Evolutionary conservation across 1,140 invertebrate species (phyloP).

Genomic region (Potamilus streckersoni): DNA sequence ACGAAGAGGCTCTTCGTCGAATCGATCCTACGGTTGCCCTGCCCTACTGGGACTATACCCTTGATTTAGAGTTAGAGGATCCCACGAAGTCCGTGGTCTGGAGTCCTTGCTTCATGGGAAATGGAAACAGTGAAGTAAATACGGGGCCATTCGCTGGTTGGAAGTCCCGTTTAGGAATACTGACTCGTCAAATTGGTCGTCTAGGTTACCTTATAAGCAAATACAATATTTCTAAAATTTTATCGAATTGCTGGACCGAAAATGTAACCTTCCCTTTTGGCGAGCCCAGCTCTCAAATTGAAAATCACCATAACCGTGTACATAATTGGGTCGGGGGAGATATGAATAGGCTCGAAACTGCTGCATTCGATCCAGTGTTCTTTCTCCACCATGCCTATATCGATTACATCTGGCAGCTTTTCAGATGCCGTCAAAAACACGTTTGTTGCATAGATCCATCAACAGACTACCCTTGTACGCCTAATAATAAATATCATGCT

Average conservation of each 20-base stretch:
- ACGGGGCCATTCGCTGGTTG: slow-evolving; percentile 58
- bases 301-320: slow-evolving; percentile 39
- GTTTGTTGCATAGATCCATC: slow-evolving; percentile 13
- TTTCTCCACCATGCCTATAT: slow-evolving; percentile 67
- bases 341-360: slow-evolving; percentile 37
- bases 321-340: slow-evolving; percentile 55
- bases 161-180: slow-evolving; percentile 26
- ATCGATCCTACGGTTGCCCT: too few relatives aligned
- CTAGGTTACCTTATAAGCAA: background rate
- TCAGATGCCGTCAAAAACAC: slow-evolving; percentile 15
- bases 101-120: slow-evolving; percentile 57
- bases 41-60: too few relatives aligned
- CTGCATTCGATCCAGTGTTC: slow-evolving; percentile 64
- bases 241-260: slow-evolving; percentile 3
- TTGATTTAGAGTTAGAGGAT: too few relatives aligned
- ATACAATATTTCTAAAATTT: background rate
- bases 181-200: slow-evolving; percentile 19
- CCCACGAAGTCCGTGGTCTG: slow-evolving; percentile 55
- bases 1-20: too few relatives aligned
- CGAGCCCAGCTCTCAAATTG: slow-evolving; percentile 35
- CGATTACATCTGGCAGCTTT: slow-evolving; percentile 56
- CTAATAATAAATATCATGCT: background rate
- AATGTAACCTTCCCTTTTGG: slow-evolving; percentile 11
- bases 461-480: slow-evolving; percentile 9
- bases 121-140: slow-evolving; percentile 62